Evolutionary conservation across 2,113 vertebrate species (phyloP).

Genomic region (Sterrhoptilus dennistouni): DNA sequence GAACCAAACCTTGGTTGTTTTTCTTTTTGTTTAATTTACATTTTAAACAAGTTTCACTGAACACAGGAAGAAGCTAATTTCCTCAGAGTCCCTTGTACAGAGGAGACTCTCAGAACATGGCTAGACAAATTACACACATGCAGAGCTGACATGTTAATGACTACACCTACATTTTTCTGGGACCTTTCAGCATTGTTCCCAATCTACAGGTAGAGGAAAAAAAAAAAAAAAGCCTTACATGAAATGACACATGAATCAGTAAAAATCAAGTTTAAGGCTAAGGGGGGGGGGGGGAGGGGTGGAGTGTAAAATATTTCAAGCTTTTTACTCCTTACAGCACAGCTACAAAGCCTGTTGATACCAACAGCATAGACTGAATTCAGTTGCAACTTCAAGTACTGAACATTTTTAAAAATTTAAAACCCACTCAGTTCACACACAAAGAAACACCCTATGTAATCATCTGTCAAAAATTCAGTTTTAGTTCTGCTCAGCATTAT

Average conservation of each 20-base stretch:
- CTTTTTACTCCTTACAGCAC: neutral
- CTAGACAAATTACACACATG: neutral
- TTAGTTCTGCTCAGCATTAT: constrained; percentile 53
- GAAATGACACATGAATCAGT: neutral
- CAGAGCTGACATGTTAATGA: neutral
- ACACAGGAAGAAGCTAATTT: neutral
- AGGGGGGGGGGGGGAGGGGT: too few species aligned
- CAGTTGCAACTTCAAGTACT: neutral
- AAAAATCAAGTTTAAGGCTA: neutral
- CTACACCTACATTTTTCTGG: neutral
- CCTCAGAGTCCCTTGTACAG: neutral
- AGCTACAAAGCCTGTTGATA: neutral
- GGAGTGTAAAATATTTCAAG: neutral
- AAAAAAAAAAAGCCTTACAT: neutral
- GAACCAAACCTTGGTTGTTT: neutral
- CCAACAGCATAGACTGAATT: neutral
- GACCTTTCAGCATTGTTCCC: neutral
- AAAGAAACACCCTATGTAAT: constrained; percentile 42
- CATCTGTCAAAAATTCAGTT: constrained; percentile 11
- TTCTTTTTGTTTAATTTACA: neutral
- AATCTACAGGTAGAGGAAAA: neutral
- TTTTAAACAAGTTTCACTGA: neutral
- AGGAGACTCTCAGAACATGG: neutral
- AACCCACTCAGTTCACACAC: neutral
- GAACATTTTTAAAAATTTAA: constrained; percentile 45